phyloP scores from a whole-genome alignment of 2,888 invertebrate genomes.

The Tridacna crocea region DNA sequence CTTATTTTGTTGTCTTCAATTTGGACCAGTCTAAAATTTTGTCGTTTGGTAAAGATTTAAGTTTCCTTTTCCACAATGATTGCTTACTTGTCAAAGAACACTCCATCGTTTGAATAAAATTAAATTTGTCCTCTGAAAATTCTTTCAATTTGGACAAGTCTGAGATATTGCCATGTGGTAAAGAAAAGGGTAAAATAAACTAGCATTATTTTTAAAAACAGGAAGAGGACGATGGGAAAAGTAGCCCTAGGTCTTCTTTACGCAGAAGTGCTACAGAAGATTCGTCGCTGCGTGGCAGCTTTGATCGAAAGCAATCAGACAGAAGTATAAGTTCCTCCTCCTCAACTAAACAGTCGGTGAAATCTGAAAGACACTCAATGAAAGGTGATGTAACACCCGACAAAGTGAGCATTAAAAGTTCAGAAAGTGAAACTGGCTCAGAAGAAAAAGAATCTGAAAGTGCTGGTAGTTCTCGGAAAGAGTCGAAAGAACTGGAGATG shows the following conservation, averaged over 20 bases:
- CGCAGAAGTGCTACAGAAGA: slow-evolving; percentile 15
- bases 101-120: too few relatives aligned
- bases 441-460: slow-evolving; percentile 15
- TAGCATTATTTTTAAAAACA: background rate
- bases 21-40: too few relatives aligned
- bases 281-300: slow-evolving; percentile 14
- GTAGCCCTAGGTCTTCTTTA: background rate
- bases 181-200: too few relatives aligned
- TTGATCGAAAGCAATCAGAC: slow-evolving; percentile 19
- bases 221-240: slow-evolving; percentile 22
- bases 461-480: background rate
- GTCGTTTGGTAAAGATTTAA: too few relatives aligned
- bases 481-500: slow-evolving; percentile 11
- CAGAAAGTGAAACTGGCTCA: slow-evolving; percentile 9
- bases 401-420: slow-evolving; percentile 19
- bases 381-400: slow-evolving; percentile 17
- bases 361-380: slow-evolving; percentile 8
- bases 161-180: too few relatives aligned
- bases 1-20: too few relatives aligned
- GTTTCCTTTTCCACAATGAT: too few relatives aligned
- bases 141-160: too few relatives aligned
- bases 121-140: too few relatives aligned
- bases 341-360: background rate
- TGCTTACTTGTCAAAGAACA: too few relatives aligned
- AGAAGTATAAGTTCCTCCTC: background rate